Evolutionary conservation across 2,888 invertebrate species (phyloP).

Genomic region (Ypsolopha sequella): DNA sequence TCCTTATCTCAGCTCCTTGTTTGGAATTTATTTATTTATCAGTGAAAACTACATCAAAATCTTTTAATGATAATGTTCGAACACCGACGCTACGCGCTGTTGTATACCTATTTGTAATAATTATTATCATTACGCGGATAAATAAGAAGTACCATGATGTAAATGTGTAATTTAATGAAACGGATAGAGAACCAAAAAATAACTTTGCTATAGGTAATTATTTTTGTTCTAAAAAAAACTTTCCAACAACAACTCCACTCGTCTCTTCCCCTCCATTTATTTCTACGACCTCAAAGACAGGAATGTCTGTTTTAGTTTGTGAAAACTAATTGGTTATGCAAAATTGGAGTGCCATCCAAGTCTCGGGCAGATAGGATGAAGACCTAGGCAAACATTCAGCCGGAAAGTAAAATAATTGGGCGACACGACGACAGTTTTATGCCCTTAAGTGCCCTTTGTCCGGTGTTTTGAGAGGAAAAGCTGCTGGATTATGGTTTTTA

Average conservation of each 20-base stretch:
- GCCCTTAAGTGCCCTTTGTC: slow-evolving; percentile 23
- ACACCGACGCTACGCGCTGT: too few species aligned
- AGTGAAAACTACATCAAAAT: too few species aligned
- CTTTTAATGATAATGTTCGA: too few species aligned
- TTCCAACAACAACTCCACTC: slow-evolving; percentile 1
- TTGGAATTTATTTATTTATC: too few species aligned
- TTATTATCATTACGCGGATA: too few species aligned
- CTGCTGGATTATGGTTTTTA: slow-evolving; percentile 1
- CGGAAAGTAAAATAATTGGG: slow-evolving; percentile 43
- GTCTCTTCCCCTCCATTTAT: not conserved
- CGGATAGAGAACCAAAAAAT: too few species aligned
- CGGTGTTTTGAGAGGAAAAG: slow-evolving; percentile 6
- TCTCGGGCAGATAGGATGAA: slow-evolving; percentile 43
- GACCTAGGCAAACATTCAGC: slow-evolving; percentile 45
- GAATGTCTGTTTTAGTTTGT: slow-evolving; percentile 49
- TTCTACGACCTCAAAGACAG: slow-evolving; percentile 12
- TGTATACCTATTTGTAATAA: too few species aligned
- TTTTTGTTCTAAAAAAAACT: not conserved
- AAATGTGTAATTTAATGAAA: too few species aligned
- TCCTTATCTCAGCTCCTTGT: too few species aligned
- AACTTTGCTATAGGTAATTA: too few species aligned
- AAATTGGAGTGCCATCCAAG: slow-evolving; percentile 62
- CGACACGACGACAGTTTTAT: slow-evolving; percentile 17
- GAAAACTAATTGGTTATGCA: slow-evolving; percentile 66
- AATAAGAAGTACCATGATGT: too few species aligned